Conservation (phyloP, 2,888 invertebrate species). For the Athalia circularis region DNA sequence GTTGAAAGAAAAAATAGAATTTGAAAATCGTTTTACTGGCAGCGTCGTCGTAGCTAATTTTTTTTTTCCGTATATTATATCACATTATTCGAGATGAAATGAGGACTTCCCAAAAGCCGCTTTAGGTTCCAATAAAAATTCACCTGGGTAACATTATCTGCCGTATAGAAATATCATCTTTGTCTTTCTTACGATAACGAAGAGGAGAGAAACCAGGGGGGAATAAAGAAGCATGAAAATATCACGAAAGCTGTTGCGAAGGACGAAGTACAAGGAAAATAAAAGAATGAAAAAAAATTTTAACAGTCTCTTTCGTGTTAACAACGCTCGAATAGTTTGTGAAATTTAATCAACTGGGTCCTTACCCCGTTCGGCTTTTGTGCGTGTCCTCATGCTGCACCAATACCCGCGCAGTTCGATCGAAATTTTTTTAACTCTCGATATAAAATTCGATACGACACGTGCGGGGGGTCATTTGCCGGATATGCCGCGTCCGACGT, state of each 20-base stretch:
- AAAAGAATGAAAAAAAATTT: slow-evolving; percentile 4
- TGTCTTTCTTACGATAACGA: no score
- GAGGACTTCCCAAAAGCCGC: slow-evolving; percentile 13
- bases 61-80: no score
- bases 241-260: not conserved
- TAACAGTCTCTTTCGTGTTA: slow-evolving; percentile 59
- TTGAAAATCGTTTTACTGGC: no score
- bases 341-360: slow-evolving; percentile 67
- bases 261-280: not conserved
- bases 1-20: no score
- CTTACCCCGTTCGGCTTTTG: slow-evolving; percentile 3
- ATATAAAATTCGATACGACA: slow-evolving; percentile 50
- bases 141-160: slow-evolving; percentile 23
- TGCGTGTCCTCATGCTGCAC: not conserved
- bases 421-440: not conserved
- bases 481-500: slow-evolving; percentile 19
- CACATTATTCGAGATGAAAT: not conserved
- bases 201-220: not conserved
- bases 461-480: slow-evolving; percentile 54
- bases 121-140: slow-evolving; percentile 25
- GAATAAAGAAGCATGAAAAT: slow-evolving; percentile 28
- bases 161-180: not conserved
- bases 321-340: slow-evolving; percentile 65
- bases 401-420: not conserved
- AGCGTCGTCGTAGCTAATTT: no score